A percentile compares a stretch with the other conserved stretches of the same genome.
Conservation (phyloP, 2,113 vertebrate genomes). For the Panthera uncia region DNA sequence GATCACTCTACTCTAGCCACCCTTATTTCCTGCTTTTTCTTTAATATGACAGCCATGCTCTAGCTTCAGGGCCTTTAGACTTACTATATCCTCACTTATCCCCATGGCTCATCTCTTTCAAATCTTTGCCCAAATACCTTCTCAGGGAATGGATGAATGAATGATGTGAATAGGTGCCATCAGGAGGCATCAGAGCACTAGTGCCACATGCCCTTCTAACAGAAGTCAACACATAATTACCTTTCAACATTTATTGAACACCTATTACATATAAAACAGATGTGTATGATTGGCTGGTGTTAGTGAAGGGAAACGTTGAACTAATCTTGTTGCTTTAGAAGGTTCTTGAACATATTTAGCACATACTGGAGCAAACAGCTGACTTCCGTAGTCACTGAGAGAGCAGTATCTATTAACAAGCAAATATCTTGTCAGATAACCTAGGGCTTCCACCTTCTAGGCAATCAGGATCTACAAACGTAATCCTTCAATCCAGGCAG, state of each 20-base stretch:
- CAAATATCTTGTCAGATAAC: neutral
- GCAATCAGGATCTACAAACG: constrained; percentile 8
- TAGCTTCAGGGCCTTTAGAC: neutral
- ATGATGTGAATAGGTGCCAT: neutral
- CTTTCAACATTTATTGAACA: neutral
- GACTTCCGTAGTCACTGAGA: neutral
- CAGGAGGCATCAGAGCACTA: neutral
- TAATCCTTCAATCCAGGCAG: neutral
- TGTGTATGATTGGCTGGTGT: neutral
- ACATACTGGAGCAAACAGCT: neutral
- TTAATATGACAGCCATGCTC: neutral
- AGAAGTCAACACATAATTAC: neutral
- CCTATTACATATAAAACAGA: neutral
- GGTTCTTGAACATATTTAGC: constrained; percentile 20
- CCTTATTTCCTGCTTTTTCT: neutral
- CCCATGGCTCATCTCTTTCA: neutral
- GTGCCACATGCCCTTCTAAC: neutral
- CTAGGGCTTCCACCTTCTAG: neutral
- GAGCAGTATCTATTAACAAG: constrained; percentile 20
- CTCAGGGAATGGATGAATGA: neutral
- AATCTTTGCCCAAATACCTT: neutral
- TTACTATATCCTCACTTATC: neutral
- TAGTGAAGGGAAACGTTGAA: neutral
- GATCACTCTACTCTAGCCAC: neutral
- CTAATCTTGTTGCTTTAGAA: constrained; percentile 33